phyloP scores from a whole-genome alignment of 2,888 invertebrate genomes.

The Phalera bucephala region DNA sequence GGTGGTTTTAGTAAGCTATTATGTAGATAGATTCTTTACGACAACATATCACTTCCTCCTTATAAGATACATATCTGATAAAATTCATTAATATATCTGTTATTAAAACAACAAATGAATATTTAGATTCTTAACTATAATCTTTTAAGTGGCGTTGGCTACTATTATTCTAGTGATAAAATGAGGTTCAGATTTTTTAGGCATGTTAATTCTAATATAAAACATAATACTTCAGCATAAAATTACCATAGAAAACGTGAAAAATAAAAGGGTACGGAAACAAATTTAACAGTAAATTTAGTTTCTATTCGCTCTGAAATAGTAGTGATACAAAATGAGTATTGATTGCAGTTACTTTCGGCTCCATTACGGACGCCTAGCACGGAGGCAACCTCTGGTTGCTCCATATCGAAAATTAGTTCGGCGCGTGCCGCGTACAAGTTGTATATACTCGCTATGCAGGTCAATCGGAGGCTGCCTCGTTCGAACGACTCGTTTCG shows the following conservation, averaged over 20 bases:
- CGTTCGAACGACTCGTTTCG: constrained; percentile 85
- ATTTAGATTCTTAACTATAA: too few species aligned
- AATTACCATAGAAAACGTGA: background rate
- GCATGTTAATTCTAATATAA: too few species aligned
- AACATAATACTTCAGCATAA: too few species aligned
- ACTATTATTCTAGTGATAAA: too few species aligned
- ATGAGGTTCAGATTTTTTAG: too few species aligned
- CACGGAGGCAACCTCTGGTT: constrained; percentile 89
- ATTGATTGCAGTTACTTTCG: constrained; percentile 67
- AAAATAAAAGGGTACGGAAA: background rate
- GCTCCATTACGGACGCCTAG: constrained; percentile 87
- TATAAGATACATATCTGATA: too few species aligned
- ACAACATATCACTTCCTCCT: too few species aligned
- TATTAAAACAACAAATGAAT: too few species aligned
- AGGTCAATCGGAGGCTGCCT: constrained; percentile 85
- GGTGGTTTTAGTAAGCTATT: too few species aligned
- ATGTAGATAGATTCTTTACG: too few species aligned
- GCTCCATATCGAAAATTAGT: constrained; percentile 87
- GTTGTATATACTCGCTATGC: constrained; percentile 87
- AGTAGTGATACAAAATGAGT: constrained; percentile 24
- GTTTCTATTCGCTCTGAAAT: constrained; percentile 6
- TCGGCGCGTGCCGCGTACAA: constrained; percentile 85
- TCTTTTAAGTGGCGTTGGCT: too few species aligned
- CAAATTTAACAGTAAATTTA: background rate
- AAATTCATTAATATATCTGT: too few species aligned